Base-by-base conservation (phyloP, 2,888 invertebrate species). In the Scaptomyza parva region DNA sequence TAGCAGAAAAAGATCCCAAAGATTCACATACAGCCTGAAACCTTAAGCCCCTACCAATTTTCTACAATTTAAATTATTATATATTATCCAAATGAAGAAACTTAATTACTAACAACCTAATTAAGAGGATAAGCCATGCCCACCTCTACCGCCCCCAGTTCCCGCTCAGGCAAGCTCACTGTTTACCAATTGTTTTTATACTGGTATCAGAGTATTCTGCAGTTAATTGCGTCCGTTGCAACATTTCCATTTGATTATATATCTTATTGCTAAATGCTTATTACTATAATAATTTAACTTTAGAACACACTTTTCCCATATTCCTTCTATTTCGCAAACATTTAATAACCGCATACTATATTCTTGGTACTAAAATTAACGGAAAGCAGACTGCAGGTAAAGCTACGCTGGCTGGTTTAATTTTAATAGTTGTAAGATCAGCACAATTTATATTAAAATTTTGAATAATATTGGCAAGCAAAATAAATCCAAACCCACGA, bases 311-410 rank as follows among this genome's bases (percentile, higher is more conserved):
- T 30, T 26, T 22, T 18, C 17, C 4, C 7, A 12, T 26, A 1
- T 18, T 26, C 18, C 14, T 18, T 28, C 6, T n/a, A 12, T 8
- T 14, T 26, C 12, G 24, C 2, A 51, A 40, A 26, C 39, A 14
- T n/a, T 51, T 11, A 17, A 11, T 20, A 43, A 12, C 24, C 18
- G 8, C 17, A 33, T 53, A 51, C 47, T 54, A 76, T 28, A 33
- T 35, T 55, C 80, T 60, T 12, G 74, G 93, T 52, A 93, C 92
- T 45, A 95, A 90, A 70, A 93, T 92, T 28, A 96, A 89, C 18
- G 94, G 93, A 86, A 95, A 96, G 0, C 95, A 94, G 50, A 95
- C 94, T 41, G 95, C 95, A 0, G 96, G 96, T 9, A 96, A 92
- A 0, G 96, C 96, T 1, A 95, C 94, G 80, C 95, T 95, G 0